phyloP scores from a whole-genome alignment of 2,113 vertebrate genomes.

The Melierax canorus region DNA sequence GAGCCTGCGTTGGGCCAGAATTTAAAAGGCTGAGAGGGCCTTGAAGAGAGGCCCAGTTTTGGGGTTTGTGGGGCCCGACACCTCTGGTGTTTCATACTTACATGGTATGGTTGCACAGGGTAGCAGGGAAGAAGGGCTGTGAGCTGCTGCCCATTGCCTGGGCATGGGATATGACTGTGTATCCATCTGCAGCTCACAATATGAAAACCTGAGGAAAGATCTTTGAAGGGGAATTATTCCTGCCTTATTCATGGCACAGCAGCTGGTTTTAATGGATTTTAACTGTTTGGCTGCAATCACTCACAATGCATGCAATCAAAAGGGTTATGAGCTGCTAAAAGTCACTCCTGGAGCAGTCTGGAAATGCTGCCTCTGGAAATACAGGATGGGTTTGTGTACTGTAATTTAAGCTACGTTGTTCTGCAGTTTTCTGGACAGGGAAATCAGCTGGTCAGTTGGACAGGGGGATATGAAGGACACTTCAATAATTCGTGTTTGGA shows the following conservation, averaged over 20 bases:
- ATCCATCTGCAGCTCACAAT: not conserved
- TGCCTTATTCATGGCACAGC: not conserved
- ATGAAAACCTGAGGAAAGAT: not conserved
- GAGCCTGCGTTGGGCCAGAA: not conserved
- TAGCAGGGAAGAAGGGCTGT: not conserved
- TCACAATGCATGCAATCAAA: not conserved
- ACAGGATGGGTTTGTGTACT: not conserved
- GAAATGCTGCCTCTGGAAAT: not conserved
- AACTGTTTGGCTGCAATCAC: not conserved
- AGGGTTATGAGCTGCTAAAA: not conserved
- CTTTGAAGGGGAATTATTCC: not conserved
- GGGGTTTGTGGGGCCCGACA: too few relatives aligned
- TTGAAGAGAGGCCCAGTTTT: not conserved
- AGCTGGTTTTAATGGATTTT: constrained; percentile 34
- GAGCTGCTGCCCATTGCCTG: not conserved
- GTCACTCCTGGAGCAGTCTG: not conserved
- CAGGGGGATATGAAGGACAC: not conserved
- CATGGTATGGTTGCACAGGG: too few relatives aligned
- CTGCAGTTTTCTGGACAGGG: not conserved
- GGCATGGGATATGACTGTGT: too few relatives aligned
- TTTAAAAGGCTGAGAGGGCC: not conserved
- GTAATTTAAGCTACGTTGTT: not conserved
- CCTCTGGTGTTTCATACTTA: not conserved
- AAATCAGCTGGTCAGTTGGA: not conserved
- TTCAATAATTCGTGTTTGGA: not conserved